Evolutionary conservation across 2,113 vertebrate species (phyloP), one percentile per base, ranked within the genome.

Genomic region (Psilopsiagon aurifrons): DNA sequence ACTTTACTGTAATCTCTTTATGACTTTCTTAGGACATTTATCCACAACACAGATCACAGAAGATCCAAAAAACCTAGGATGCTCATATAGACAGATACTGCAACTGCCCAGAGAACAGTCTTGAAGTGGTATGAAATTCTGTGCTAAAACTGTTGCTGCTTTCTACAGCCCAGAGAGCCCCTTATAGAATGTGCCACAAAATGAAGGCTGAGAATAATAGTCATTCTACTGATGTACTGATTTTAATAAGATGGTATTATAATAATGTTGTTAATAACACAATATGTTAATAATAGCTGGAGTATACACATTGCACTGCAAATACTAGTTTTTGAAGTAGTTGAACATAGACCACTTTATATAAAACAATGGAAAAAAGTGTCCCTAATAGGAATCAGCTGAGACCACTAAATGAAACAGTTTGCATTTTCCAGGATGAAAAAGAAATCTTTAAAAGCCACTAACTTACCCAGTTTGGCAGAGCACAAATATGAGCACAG

Each of bases 221-320:
- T 28, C 12, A 94, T 84, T 84, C 62, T 86, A 57, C 43, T 95
- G 95, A 97, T 97, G 86, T 95, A 95, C 55, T 82, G 88, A 91
- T 92, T 96, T 97, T 94, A 97, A 96, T 97, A 95, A 94, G 69
- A 75, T 14, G 63, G 9, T 18, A 82, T 66, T 71, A 91, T 39
- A 15, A 82, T 82, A 82, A 82, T 83, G 91, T 19, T 95, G 60
- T 95, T 95, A 94, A 92, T 94, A 96, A 92, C 86, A 33, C 52
- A 95, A 35, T 86, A 94, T 54, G 55, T 80, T 95, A 86, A 78
- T 90, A 95, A 88, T 24, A 90, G n/a, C 52, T 81, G 69, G 39
- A 54, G 13, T 62, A 52, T 25, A 74, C 23, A 46, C 43, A 70
- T 57, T 80, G 27, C 41, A 31, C 68, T 68, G 20, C 37, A 57